Conservation (phyloP, 2,113 vertebrate species). For the Ptilonorhynchus violaceus region DNA sequence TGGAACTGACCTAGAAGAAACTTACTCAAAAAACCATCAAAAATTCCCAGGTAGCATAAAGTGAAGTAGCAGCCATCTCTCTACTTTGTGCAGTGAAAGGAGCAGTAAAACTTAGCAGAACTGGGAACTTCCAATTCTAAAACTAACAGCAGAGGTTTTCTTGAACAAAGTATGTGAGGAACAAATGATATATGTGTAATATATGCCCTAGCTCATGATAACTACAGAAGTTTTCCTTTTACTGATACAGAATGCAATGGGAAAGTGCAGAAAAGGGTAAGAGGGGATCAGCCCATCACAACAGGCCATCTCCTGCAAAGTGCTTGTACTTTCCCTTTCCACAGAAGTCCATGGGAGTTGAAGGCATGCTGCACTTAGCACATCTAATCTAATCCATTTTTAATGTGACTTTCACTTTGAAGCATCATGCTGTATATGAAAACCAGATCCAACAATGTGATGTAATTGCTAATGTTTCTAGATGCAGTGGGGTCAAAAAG, state of each 20-base stretch:
- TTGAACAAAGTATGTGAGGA: not conserved
- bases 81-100: not conserved
- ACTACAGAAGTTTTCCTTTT: not conserved
- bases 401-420: constrained; percentile 33
- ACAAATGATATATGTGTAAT: not conserved
- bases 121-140: not conserved
- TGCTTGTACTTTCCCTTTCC: not conserved
- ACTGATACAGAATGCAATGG: not conserved
- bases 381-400: constrained; percentile 31
- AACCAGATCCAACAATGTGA: not conserved
- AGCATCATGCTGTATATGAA: not conserved
- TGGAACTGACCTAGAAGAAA: constrained; percentile 2
- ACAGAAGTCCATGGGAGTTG: not conserved
- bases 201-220: not conserved
- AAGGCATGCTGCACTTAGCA: not conserved
- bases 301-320: not conserved
- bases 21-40: not conserved
- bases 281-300: not conserved
- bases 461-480: not conserved
- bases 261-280: not conserved
- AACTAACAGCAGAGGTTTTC: not conserved
- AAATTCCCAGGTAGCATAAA: not conserved
- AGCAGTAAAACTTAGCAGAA: not conserved
- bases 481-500: not conserved
- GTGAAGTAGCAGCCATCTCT: not conserved